Percentiles rank a stretch among this genome's conserved stretches.
These are phyloP conservation scores for Carduelis carduelis DNA, from an alignment of 2,797 vertebrate species.

Conservation along the genomic window DNA sequence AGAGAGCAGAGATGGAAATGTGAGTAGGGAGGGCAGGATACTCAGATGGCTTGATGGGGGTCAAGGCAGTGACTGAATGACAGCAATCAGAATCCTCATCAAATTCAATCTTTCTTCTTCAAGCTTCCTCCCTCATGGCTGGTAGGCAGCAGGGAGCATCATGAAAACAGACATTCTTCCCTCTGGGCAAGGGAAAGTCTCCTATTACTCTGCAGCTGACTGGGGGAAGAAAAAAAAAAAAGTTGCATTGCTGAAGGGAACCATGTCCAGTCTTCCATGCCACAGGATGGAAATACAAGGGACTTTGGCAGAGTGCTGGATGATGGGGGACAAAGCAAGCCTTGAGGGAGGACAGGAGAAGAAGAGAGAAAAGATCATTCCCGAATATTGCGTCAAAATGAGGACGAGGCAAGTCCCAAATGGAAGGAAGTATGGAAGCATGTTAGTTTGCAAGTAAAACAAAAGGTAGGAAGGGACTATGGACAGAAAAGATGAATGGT, in stretches of 20 bases:
- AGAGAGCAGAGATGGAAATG: not conserved
- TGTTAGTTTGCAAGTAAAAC: not conserved
- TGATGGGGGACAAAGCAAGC: not conserved
- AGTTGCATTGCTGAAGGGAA: not conserved
- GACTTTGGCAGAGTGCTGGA: not conserved
- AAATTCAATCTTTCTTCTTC: not conserved
- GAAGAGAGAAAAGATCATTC: not conserved
- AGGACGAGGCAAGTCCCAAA: not conserved
- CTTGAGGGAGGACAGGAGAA: not conserved
- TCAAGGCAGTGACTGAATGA: not conserved
- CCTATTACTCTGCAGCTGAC: not conserved
- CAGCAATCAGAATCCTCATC: not conserved
- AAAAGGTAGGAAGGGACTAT: not conserved
- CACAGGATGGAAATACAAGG: not conserved
- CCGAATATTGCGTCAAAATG: not conserved
- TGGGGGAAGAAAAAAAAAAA: too few relatives aligned
- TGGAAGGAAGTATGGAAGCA: not conserved
- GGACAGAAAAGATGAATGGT: not conserved
- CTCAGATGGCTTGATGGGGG: not conserved
- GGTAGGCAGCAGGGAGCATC: not conserved
- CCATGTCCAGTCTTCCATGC: not conserved
- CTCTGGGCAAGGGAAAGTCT: not conserved
- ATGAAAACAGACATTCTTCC: conserved; percentile 12
- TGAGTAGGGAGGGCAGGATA: not conserved
- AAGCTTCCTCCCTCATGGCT: not conserved